Base-by-base conservation (phyloP, 2,797 vertebrate genomes). In the Choloepus didactylus region DNA sequence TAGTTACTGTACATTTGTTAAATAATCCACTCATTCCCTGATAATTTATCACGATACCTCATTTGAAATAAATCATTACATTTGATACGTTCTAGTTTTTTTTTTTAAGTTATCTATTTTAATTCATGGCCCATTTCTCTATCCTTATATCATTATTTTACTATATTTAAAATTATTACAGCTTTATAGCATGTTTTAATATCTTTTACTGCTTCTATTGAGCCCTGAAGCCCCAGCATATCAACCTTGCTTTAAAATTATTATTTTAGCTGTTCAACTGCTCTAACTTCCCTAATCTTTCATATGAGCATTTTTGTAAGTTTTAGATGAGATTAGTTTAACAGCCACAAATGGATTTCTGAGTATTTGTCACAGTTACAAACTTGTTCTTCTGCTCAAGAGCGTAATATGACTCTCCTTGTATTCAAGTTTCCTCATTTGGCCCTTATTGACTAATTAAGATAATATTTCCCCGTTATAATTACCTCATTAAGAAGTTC, bases 221-320 rank as follows among this genome's bases (percentile, higher is more conserved):
- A 49, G 18, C 46, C 3, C 14, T 82, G 35, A 77, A 89, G 1
- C 8, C 9, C 38, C 35, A 77, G 81, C 25, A 49, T 49, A 88
- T 31, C 44, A 93, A 49, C 2, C 2, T 90, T 94, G 31, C 19
- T 90, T 62, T 77, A 73, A 95, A 81, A 51, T 70, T 84, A 88
- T 59, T 21, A 44, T 46, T 94, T 80, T 72, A 72, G 6, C 11
- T 77, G 2, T 44, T 84, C 8, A 54, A 6, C 2, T 62, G 2
- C 51, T 89, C 76, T 86, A 83, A 87, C 4, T 15, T 89, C 29
- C 80, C 19, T 56, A 75, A 46, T 69, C 8, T 94, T 92, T 4
- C 2, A 75, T 67, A 29, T 21, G 66, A 81, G 46, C 11, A 49
- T 15, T 23, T 27, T 19, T 29, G 3, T 54, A 59, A 35, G 11